Percentiles rank a stretch among this genome's conserved stretches.
These are phyloP conservation scores for Rhea americana DNA, from an alignment of 2,113 vertebrate genomes.

Conservation along the genomic window DNA sequence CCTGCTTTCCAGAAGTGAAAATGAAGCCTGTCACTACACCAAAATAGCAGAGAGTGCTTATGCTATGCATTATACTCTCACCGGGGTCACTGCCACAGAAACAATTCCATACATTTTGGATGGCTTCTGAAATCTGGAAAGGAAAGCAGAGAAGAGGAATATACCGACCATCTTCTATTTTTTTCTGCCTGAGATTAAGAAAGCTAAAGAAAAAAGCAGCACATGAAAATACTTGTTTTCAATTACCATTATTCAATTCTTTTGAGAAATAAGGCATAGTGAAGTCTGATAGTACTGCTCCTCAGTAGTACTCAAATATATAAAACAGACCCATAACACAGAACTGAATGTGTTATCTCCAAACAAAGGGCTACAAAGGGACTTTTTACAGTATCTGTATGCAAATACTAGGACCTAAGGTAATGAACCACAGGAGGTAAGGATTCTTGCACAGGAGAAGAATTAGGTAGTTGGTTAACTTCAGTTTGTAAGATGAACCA, in stretches of 20 bases:
- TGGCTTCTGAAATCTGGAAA: background rate
- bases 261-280: background rate
- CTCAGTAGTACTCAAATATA: background rate
- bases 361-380: background rate
- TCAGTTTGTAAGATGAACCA: background rate
- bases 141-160: background rate
- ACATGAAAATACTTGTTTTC: background rate
- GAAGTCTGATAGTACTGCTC: background rate
- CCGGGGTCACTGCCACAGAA: background rate
- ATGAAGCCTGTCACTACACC: background rate
- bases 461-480: background rate
- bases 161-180: background rate
- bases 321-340: background rate
- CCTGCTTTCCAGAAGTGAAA: background rate
- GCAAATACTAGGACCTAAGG: background rate
- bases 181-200: background rate
- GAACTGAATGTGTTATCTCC: background rate
- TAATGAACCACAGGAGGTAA: background rate
- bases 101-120: background rate
- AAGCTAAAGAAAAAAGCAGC: background rate
- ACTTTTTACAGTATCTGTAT: background rate
- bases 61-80: background rate
- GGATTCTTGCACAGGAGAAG: background rate
- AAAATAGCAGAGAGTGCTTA: background rate
- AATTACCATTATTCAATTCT: background rate